phyloP scores from a whole-genome alignment of 2,888 invertebrate genomes.

The Sthenelais limicola region DNA sequence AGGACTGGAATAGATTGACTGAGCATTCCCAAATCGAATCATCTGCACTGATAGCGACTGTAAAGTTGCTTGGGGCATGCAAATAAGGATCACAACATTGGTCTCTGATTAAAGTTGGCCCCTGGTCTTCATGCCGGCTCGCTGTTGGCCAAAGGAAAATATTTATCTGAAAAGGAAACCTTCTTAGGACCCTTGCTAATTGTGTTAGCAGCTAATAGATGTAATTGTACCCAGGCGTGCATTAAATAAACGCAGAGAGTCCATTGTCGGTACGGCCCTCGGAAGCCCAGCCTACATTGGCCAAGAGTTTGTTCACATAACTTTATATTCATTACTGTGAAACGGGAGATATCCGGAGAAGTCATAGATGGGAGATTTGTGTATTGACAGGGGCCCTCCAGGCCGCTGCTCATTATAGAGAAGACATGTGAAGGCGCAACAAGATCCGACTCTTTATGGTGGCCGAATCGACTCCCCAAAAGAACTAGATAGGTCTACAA shows the following conservation, averaged over 20 bases:
- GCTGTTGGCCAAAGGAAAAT: neutral
- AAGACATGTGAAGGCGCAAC: too few relatives aligned
- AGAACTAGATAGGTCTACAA: too few relatives aligned
- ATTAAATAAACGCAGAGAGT: neutral
- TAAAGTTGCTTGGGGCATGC: neutral
- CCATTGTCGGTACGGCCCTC: neutral
- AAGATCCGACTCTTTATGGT: too few relatives aligned
- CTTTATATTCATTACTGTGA: neutral
- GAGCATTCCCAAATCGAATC: neutral
- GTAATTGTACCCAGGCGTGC: neutral
- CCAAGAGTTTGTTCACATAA: neutral
- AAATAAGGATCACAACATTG: neutral
- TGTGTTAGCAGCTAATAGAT: slow-evolving; percentile 1
- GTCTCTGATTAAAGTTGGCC: neutral
- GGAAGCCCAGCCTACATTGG: neutral
- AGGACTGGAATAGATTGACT: too few relatives aligned
- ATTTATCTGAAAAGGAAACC: neutral
- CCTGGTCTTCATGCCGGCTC: neutral
- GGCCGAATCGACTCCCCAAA: too few relatives aligned
- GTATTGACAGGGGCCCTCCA: too few relatives aligned
- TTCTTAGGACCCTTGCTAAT: neutral
- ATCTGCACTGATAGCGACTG: neutral
- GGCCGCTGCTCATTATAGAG: too few relatives aligned
- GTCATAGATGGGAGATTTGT: too few relatives aligned
- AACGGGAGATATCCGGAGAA: neutral